phyloP scores from a whole-genome alignment of 2,797 vertebrate species.

The Cirrhinus mrigala region DNA sequence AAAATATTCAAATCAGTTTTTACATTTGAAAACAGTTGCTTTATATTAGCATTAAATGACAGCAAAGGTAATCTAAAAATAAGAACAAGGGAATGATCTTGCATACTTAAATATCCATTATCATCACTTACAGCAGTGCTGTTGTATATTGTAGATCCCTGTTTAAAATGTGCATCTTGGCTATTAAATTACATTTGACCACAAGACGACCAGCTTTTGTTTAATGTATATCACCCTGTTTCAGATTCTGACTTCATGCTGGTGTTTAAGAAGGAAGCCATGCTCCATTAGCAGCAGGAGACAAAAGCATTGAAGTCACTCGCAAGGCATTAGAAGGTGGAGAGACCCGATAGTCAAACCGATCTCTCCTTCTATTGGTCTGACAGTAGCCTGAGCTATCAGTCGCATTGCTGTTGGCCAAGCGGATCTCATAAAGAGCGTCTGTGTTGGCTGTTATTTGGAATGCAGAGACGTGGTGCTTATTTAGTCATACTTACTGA shows the following conservation, averaged over 20 bases:
- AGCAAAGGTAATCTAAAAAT: not conserved
- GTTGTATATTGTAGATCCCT: not conserved
- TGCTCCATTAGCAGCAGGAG: constrained; percentile 7
- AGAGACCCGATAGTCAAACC: constrained; percentile 7
- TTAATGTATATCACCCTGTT: not conserved
- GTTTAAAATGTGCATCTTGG: not conserved
- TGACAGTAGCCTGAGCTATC: constrained; percentile 22
- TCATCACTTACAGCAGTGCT: not conserved
- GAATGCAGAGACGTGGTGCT: constrained; percentile 33
- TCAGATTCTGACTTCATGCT: not conserved
- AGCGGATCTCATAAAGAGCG: constrained; percentile 44
- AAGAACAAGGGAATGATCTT: not conserved
- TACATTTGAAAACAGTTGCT: not conserved
- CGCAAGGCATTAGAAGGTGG: constrained; percentile 69
- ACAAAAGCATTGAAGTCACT: constrained; percentile 65
- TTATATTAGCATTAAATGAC: not conserved
- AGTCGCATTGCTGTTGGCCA: constrained; percentile 9
- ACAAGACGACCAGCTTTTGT: not conserved
- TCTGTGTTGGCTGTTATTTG: constrained; percentile 23
- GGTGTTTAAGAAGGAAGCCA: constrained; percentile 49
- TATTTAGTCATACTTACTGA: constrained; percentile 41
- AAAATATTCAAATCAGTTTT: not conserved
- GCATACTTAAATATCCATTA: not conserved
- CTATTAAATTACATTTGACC: not conserved
- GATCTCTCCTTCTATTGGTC: constrained; percentile 31